These are phyloP conservation scores for Pachyseris speciosa DNA, from an alignment of 64 coral and sea anemone species.

Conservation along the genomic window DNA sequence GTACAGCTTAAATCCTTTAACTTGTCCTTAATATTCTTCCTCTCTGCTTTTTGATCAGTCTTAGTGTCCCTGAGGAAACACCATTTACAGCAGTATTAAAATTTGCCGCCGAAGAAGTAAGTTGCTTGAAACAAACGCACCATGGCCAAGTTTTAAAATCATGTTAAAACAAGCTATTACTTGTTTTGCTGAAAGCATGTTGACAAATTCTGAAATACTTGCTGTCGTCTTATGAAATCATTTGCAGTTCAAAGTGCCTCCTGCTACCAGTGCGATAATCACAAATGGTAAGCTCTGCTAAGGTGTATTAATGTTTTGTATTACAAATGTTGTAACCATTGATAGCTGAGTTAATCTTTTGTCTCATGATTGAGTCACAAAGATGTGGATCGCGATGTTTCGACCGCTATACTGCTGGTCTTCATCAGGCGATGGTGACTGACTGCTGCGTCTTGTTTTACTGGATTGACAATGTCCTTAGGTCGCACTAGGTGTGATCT, in stretches of 20 bases:
- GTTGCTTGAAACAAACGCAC: neutral
- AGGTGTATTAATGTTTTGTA: neutral
- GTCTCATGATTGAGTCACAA: too few species aligned
- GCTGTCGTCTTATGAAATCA: neutral
- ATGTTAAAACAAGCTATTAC: neutral
- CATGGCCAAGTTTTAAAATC: neutral
- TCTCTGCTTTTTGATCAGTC: conserved; percentile 48
- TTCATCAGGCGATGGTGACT: too few species aligned
- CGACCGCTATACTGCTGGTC: too few species aligned
- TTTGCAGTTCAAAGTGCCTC: conserved; percentile 98
- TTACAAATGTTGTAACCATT: too few species aligned
- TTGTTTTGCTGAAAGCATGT: too few species aligned
- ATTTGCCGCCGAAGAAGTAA: conserved; percentile 99
- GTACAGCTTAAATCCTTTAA: neutral
- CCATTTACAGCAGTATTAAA: conserved; percentile 97
- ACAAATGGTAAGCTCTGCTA: conserved; percentile 91
- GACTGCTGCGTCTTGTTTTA: too few species aligned
- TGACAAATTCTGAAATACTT: conserved; percentile 20
- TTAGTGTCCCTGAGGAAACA: conserved; percentile 96
- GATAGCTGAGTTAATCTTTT: too few species aligned
- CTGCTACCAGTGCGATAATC: conserved; percentile 98
- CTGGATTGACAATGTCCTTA: too few species aligned
- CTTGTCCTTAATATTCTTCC: neutral
- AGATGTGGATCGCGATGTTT: too few species aligned
- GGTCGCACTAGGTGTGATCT: too few species aligned